Percentiles rank a stretch among this genome's conserved stretches.
Evolutionary conservation across 2,797 vertebrate genomes (phyloP).

Genomic region (Crocodylus rhombifer): DNA sequence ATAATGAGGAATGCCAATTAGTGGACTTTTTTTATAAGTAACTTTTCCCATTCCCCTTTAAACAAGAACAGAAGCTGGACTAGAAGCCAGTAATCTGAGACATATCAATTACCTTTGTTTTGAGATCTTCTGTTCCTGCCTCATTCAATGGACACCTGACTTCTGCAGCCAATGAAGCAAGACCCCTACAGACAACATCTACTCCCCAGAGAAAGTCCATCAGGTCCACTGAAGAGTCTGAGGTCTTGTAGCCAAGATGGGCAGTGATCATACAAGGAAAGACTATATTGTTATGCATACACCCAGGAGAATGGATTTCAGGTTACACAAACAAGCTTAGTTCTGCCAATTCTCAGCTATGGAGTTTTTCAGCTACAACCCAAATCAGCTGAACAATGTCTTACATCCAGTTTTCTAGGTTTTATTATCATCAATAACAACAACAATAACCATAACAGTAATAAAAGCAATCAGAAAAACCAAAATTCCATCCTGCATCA

Average conservation of each 20-base stretch:
- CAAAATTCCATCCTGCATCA: no score
- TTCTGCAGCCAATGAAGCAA: background rate
- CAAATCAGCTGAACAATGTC: no score
- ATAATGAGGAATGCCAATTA: conserved; percentile 41
- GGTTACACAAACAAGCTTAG: background rate
- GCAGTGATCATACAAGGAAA: background rate
- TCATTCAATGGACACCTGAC: background rate
- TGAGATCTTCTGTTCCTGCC: background rate
- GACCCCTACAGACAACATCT: background rate
- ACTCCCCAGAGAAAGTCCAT: background rate
- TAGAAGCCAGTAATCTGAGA: background rate
- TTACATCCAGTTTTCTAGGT: no score
- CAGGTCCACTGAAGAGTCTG: background rate
- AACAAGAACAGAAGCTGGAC: background rate
- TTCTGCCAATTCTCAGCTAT: background rate
- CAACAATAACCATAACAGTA: no score
- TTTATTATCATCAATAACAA: no score
- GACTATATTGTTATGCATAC: background rate
- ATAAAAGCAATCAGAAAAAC: no score
- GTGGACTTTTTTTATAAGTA: background rate
- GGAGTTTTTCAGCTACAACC: background rate
- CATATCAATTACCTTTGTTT: background rate
- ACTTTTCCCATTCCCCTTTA: background rate
- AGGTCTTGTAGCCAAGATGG: background rate
- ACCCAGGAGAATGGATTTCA: background rate